phyloP scores from a whole-genome alignment of 2,797 vertebrate species.

The Crocodylus rhombifer region DNA sequence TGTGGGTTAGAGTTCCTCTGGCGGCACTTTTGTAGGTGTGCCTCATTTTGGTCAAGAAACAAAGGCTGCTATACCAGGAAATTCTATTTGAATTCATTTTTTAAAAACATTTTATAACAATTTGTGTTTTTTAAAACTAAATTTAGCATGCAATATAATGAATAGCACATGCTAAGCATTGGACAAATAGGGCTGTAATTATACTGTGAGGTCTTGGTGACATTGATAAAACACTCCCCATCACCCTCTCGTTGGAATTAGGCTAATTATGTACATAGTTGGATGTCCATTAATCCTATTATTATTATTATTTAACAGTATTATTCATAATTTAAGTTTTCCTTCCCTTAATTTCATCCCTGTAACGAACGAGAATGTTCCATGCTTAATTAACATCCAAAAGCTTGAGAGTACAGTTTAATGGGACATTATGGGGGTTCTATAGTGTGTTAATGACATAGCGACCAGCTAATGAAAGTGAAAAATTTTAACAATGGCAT shows the following conservation, averaged over 20 bases:
- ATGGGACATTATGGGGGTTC: conserved; percentile 60
- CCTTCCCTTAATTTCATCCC: conserved; percentile 69
- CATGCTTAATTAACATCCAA: conserved; percentile 69
- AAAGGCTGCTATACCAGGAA: neutral
- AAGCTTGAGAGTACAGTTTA: conserved; percentile 63
- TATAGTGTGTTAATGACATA: conserved; percentile 61
- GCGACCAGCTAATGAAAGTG: conserved; percentile 55
- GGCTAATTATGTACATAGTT: conserved; percentile 74
- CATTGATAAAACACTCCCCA: conserved; percentile 73
- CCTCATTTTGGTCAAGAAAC: neutral
- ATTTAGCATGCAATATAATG: conserved; percentile 57
- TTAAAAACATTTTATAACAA: neutral
- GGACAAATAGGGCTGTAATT: conserved; percentile 72
- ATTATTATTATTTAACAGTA: conserved; percentile 72
- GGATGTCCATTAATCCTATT: conserved; percentile 68
- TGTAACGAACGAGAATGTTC: conserved; percentile 68
- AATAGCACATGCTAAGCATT: conserved; percentile 58
- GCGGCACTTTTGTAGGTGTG: neutral
- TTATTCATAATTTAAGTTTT: conserved; percentile 73
- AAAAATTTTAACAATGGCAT: conserved; percentile 42
- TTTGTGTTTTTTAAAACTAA: neutral
- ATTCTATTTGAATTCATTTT: neutral
- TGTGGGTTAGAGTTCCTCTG: neutral
- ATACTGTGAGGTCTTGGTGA: conserved; percentile 65
- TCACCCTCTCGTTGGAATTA: conserved; percentile 55